Conservation (phyloP, 2,888 invertebrate genomes). For the Melinaea marsaeus region DNA sequence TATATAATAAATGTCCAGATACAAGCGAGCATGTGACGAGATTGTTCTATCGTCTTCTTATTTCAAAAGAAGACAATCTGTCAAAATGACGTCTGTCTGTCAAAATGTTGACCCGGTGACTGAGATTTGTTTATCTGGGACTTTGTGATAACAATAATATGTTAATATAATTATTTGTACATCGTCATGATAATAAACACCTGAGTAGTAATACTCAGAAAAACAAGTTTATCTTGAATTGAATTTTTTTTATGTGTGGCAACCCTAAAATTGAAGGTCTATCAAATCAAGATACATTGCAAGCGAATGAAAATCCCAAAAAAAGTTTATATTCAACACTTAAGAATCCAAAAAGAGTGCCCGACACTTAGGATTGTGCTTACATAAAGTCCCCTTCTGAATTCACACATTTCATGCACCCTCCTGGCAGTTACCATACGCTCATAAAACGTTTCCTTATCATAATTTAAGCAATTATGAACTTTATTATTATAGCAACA, state of each 20-base stretch:
- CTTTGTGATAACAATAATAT: too few species aligned
- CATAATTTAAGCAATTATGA: slow-evolving; percentile 7
- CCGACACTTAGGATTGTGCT: slow-evolving; percentile 27
- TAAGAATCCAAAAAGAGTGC: slow-evolving; percentile 27
- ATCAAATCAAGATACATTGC: slow-evolving; percentile 4
- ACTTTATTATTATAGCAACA: neutral
- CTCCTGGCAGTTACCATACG: slow-evolving; percentile 31
- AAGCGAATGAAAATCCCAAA: slow-evolving; percentile 2
- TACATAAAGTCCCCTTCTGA: slow-evolving; percentile 18
- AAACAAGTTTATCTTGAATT: neutral
- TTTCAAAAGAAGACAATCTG: too few species aligned
- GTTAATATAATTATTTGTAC: too few species aligned
- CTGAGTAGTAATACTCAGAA: neutral
- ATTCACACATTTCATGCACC: slow-evolving; percentile 26
- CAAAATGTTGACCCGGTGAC: too few species aligned
- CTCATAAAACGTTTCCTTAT: slow-evolving; percentile 27
- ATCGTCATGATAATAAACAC: too few species aligned
- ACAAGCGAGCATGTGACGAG: too few species aligned
- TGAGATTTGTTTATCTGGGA: too few species aligned
- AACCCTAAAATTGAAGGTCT: slow-evolving; percentile 1
- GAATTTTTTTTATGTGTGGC: neutral
- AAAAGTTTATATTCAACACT: slow-evolving; percentile 15
- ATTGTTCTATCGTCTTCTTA: too few species aligned
- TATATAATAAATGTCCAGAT: too few species aligned
- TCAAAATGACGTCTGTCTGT: too few species aligned